phyloP scores from a whole-genome alignment of 2,888 invertebrate species.

The Sinotaia quadrata region DNA sequence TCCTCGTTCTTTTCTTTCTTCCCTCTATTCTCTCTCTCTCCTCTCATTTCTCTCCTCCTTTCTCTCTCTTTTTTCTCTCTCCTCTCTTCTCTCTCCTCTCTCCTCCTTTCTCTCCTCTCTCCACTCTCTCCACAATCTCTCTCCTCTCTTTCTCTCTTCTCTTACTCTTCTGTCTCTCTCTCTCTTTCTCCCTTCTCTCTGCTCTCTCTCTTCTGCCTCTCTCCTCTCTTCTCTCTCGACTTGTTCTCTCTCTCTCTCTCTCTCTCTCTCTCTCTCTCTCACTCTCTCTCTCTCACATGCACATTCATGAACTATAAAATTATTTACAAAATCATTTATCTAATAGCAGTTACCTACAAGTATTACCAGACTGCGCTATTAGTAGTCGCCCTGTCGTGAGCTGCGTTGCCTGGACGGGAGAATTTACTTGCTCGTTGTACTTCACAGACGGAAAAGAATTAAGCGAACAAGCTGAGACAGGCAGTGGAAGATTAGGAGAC shows the following conservation, averaged over 20 bases:
- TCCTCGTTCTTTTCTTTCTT: background rate
- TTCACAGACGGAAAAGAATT: too few relatives aligned
- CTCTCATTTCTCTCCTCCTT: background rate
- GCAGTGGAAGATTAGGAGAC: too few relatives aligned
- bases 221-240: background rate
- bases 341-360: too few relatives aligned
- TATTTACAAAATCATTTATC: too few relatives aligned
- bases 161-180: background rate
- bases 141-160: background rate
- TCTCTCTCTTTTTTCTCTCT: background rate
- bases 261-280: background rate
- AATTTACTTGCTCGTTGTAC: too few relatives aligned
- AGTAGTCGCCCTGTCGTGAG: too few relatives aligned
- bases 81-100: background rate
- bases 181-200: background rate
- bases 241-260: background rate
- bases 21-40: background rate
- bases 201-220: background rate
- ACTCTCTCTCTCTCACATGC: background rate
- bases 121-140: background rate
- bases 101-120: background rate
- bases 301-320: too few relatives aligned
- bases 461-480: too few relatives aligned
- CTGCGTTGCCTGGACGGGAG: too few relatives aligned
- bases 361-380: too few relatives aligned